A percentile compares a stretch with the other conserved stretches of the same genome.
These are phyloP conservation scores for Phalacrocorax aristotelis DNA, from an alignment of 2,113 vertebrate genomes.

Conservation along the genomic window DNA sequence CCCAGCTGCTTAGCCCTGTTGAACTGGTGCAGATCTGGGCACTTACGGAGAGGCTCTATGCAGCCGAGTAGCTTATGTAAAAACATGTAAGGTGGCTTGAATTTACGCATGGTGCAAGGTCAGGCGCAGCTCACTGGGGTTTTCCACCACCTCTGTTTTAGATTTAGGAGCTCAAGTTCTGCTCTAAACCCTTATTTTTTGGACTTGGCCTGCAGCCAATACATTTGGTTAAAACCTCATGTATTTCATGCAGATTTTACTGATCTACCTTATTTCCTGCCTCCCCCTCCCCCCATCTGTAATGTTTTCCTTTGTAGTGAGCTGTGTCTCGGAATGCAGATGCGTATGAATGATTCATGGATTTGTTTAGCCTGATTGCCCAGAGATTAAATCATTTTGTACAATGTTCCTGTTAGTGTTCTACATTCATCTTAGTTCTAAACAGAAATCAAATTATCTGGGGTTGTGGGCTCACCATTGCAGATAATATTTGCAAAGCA, in stretches of 20 bases:
- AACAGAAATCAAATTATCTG: constrained; percentile 3
- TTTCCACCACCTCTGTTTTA: neutral
- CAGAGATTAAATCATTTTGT: constrained; percentile 33
- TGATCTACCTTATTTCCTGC: neutral
- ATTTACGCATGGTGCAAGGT: neutral
- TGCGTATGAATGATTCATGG: neutral
- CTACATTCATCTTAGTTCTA: neutral
- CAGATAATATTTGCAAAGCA: neutral
- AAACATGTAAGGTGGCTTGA: neutral
- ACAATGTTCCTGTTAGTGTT: neutral
- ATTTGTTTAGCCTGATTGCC: constrained; percentile 17
- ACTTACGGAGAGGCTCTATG: neutral
- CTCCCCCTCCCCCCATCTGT: neutral
- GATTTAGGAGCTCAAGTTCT: neutral
- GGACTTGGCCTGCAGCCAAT: neutral
- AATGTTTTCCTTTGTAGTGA: neutral
- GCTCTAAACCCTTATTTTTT: neutral
- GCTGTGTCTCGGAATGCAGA: neutral
- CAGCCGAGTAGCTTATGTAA: neutral
- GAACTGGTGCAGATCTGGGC: neutral
- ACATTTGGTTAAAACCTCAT: neutral
- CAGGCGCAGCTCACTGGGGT: neutral
- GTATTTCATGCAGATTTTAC: neutral
- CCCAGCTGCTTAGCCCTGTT: neutral
- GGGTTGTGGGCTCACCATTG: neutral